These are phyloP conservation scores for Drosophila micromelanica DNA, from an alignment of 1,140 invertebrate genomes.

Conservation along the genomic window DNA sequence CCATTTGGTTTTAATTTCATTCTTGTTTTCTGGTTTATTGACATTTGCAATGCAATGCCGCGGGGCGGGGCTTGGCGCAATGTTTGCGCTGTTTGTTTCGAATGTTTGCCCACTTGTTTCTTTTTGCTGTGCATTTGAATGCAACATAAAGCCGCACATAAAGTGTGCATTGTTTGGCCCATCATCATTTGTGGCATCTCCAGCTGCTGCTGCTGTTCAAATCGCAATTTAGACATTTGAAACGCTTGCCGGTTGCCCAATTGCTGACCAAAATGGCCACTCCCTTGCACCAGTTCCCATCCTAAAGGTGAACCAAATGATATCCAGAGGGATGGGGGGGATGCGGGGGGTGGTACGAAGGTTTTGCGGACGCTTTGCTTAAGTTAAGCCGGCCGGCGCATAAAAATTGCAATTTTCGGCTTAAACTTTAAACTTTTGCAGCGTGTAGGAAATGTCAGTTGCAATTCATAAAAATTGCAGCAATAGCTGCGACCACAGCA, in stretches of 20 bases:
- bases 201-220: constrained; percentile 27
- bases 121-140: constrained; percentile 34
- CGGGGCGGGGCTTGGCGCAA: constrained; percentile 37
- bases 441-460: constrained; percentile 22
- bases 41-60: constrained; percentile 67
- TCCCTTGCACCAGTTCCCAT: constrained; percentile 64
- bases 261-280: constrained; percentile 59
- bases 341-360: not conserved
- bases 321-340: too few species aligned
- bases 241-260: constrained; percentile 35
- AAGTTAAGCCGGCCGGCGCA: constrained; percentile 57
- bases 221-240: constrained; percentile 59
- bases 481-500: constrained; percentile 39
- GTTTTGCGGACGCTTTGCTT: constrained; percentile 3
- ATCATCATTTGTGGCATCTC: constrained; percentile 7
- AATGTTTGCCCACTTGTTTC: constrained; percentile 49
- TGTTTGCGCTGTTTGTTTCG: not conserved
- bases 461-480: constrained; percentile 18
- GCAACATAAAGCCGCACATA: constrained; percentile 10
- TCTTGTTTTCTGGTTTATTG: constrained; percentile 44
- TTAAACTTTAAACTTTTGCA: constrained; percentile 80
- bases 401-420: constrained; percentile 54
- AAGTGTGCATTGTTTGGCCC: not conserved
- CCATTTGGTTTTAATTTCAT: constrained; percentile 41
- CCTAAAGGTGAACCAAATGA: constrained; percentile 56